phyloP scores from a whole-genome alignment of 2,113 vertebrate genomes.

The Periophthalmodon schlosseri region DNA sequence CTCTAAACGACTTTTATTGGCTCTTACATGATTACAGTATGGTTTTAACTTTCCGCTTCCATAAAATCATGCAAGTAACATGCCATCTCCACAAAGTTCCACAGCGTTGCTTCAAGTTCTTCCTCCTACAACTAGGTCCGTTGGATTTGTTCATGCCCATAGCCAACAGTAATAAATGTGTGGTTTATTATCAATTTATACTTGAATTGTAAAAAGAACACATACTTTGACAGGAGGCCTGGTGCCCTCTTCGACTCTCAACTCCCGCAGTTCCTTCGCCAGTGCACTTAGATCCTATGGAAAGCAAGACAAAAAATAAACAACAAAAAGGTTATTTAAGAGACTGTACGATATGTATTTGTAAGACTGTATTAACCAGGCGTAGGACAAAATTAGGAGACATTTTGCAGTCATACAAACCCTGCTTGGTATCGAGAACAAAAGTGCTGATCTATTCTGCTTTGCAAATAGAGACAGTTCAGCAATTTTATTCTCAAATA shows the following conservation, averaged over 20 bases:
- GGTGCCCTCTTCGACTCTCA: constrained; percentile 92
- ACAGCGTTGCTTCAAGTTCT: too few species aligned
- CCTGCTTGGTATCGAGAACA: constrained; percentile 19
- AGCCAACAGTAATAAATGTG: not conserved
- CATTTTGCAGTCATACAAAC: constrained; percentile 20
- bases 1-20: too few species aligned
- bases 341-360: not conserved
- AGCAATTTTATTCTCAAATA: constrained; percentile 37
- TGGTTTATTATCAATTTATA: not conserved
- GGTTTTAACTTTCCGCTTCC: too few species aligned
- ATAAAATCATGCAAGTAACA: too few species aligned
- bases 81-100: too few species aligned
- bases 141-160: not conserved
- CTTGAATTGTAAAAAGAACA: not conserved
- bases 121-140: too few species aligned
- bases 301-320: constrained; percentile 6
- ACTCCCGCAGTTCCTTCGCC: constrained; percentile 93
- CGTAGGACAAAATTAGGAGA: constrained; percentile 22
- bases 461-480: constrained; percentile 10
- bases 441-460: constrained; percentile 40
- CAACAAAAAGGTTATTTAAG: not conserved
- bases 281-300: constrained; percentile 91
- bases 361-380: constrained; percentile 8
- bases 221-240: constrained; percentile 91
- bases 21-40: too few species aligned